Evolutionary conservation across 2,113 vertebrate genomes (phyloP).

Genomic region (Rhinopomastus cyanomelas): DNA sequence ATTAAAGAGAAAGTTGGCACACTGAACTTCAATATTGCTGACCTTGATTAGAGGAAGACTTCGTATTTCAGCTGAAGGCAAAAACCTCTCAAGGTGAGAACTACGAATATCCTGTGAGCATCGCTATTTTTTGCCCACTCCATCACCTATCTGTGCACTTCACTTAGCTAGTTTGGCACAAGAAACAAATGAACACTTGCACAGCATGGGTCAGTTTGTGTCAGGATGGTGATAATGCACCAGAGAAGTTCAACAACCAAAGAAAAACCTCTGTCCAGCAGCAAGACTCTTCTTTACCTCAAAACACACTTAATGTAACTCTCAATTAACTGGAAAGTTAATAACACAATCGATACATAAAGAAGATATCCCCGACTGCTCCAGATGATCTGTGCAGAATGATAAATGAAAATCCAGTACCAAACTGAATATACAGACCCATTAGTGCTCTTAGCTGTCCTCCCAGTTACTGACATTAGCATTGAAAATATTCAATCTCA

Average conservation of each 20-base stretch:
- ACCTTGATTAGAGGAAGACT: neutral
- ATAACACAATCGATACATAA: neutral
- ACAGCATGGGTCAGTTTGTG: accelerated
- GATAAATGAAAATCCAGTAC: neutral
- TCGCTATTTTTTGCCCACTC: neutral
- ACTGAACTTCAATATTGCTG: neutral
- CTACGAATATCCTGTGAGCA: neutral
- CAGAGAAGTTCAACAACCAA: neutral
- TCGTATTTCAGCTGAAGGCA: neutral
- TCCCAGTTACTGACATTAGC: neutral
- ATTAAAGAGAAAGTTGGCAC: neutral
- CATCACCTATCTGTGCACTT: neutral
- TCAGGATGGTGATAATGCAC: neutral
- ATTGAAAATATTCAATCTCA: neutral
- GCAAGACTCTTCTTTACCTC: neutral
- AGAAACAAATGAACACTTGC: neutral
- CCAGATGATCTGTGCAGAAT: neutral
- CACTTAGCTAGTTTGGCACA: neutral
- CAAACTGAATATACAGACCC: neutral
- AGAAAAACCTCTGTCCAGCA: neutral
- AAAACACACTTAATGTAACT: neutral
- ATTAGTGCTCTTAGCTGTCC: neutral
- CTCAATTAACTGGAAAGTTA: neutral
- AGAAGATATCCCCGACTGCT: neutral
- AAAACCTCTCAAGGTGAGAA: neutral